Evolutionary conservation across 92 coral and sea anemone species (phyloP).

Genomic region (Isaurus tuberculatus): DNA sequence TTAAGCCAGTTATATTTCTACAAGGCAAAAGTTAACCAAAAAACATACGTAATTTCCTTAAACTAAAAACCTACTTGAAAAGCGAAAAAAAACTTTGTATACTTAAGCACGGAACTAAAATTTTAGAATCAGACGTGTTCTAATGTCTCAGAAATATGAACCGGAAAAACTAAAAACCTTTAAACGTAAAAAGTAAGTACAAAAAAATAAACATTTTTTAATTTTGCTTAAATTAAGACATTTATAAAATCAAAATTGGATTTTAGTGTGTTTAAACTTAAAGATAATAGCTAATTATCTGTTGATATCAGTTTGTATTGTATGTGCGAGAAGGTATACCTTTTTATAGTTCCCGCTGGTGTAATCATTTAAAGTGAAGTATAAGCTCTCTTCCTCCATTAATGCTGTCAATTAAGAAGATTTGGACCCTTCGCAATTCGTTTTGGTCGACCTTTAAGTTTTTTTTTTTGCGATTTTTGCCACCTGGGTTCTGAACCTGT

Average conservation of each 20-base stretch:
- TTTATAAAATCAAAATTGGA: background rate
- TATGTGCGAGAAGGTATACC: background rate
- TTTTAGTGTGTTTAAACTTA: background rate
- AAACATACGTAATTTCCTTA: too few species aligned
- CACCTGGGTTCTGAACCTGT: background rate
- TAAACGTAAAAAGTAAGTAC: background rate
- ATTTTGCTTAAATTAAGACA: background rate
- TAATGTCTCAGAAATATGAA: background rate
- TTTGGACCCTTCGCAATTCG: too few species aligned
- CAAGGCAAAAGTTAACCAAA: too few species aligned
- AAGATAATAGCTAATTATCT: conserved; percentile 31
- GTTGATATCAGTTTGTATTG: background rate
- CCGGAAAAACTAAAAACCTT: background rate
- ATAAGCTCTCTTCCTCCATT: too few species aligned
- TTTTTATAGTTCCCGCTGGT: background rate
- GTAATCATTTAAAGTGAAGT: background rate
- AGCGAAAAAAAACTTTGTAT: too few species aligned
- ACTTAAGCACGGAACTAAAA: background rate
- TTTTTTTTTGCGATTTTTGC: background rate
- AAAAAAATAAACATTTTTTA: background rate
- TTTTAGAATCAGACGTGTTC: background rate
- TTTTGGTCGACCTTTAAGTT: background rate
- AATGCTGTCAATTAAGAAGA: too few species aligned
- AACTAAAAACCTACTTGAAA: too few species aligned
- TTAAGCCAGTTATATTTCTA: too few species aligned